These are phyloP conservation scores for Artibeus jamaicensis DNA, from an alignment of 2,797 vertebrate genomes.

Conservation along the genomic window DNA sequence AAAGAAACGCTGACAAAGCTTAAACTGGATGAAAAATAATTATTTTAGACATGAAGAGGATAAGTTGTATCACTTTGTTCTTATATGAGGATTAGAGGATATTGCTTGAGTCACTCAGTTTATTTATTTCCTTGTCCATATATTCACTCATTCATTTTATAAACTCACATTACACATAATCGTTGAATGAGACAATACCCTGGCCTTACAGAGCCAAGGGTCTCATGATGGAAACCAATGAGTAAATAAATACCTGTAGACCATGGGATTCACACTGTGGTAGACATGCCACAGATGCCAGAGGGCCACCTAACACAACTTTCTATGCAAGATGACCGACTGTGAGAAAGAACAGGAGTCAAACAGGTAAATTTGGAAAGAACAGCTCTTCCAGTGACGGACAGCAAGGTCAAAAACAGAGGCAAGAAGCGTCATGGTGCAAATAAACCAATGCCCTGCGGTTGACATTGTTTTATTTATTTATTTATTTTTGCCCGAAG, in stretches of 20 bases:
- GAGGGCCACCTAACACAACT: background rate
- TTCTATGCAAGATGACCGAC: background rate
- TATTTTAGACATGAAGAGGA: background rate
- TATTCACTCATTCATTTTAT: background rate
- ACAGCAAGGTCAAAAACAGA: background rate
- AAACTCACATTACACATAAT: background rate
- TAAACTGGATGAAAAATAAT: background rate
- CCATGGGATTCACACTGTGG: background rate
- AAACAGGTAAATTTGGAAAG: background rate
- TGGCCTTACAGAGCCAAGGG: background rate
- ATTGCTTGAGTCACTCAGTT: background rate
- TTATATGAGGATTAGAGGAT: background rate
- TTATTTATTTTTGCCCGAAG: too few species aligned
- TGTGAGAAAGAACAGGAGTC: background rate
- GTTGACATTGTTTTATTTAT: background rate
- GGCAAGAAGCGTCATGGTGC: background rate
- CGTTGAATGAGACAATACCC: background rate
- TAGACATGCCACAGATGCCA: background rate
- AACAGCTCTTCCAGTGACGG: background rate
- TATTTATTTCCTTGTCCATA: background rate
- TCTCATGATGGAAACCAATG: background rate
- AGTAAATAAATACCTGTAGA: background rate
- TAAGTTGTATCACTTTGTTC: background rate
- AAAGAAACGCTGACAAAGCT: background rate
- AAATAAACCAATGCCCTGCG: background rate